Evolutionary conservation across 2,113 vertebrate genomes (phyloP).

Genomic region (Poecile atricapillus): DNA sequence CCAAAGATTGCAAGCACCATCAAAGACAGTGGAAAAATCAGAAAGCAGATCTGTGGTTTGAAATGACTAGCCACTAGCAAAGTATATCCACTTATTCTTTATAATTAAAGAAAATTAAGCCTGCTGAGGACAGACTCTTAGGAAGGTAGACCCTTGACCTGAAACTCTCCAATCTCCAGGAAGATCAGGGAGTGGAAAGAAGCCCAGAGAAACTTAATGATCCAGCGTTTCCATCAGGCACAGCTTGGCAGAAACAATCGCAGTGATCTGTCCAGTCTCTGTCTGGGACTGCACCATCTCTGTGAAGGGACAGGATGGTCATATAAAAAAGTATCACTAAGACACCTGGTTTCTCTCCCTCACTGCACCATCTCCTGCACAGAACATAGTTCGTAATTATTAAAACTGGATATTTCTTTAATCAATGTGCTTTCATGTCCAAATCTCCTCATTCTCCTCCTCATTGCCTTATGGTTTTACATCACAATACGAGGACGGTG

Average conservation of each 20-base stretch:
- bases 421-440: neutral
- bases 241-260: neutral
- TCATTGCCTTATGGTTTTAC: neutral
- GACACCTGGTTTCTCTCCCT: neutral
- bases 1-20: neutral
- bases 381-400: neutral
- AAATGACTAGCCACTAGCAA: neutral
- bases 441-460: neutral
- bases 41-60: neutral
- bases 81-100: neutral
- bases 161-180: neutral
- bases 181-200: neutral
- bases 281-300: neutral
- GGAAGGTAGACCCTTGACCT: neutral
- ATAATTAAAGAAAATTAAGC: neutral
- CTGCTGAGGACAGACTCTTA: neutral
- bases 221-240: rapidly evolving
- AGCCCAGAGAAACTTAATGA: neutral
- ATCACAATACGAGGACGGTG: neutral
- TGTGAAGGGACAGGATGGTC: neutral
- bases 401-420: neutral
- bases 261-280: neutral
- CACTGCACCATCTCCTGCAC: neutral
- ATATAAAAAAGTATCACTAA: neutral
- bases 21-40: neutral